A percentile compares a stretch with the other conserved stretches of the same genome.
Evolutionary conservation across 2,888 invertebrate genomes (phyloP).

Genomic region (Chymomyza procnemis): DNA sequence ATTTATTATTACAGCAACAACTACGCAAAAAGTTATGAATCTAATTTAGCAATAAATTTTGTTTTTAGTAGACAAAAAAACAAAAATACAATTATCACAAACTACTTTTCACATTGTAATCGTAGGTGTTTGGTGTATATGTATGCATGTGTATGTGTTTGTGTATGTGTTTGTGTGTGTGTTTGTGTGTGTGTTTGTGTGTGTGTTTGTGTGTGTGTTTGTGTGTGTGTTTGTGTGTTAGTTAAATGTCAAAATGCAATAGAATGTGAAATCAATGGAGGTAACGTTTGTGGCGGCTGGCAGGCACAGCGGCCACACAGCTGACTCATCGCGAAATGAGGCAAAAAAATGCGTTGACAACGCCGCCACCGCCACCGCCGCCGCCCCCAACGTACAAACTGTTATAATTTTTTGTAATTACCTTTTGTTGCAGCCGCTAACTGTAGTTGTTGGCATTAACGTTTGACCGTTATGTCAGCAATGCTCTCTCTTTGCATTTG

Average conservation of each 20-base stretch:
- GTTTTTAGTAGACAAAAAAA: background rate
- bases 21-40: background rate
- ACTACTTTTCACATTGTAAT: background rate
- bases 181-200: constrained; percentile 26
- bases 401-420: constrained; percentile 44
- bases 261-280: background rate
- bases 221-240: constrained; percentile 35
- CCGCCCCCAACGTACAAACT: no score
- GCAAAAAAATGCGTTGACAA: constrained; percentile 18
- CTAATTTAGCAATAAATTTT: background rate
- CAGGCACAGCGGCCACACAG: constrained; percentile 17
- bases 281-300: background rate
- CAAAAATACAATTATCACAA: background rate
- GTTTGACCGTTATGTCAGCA: constrained; percentile 2
- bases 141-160: background rate
- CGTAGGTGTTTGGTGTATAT: no score
- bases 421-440: constrained; percentile 36
- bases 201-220: constrained; percentile 27
- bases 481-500: background rate
- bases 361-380: constrained; percentile 36
- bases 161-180: constrained; percentile 35
- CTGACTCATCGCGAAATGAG: constrained; percentile 47
- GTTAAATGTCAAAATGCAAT: constrained; percentile 44
- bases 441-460: constrained; percentile 22
- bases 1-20: background rate